phyloP scores from a whole-genome alignment of 1,140 invertebrate genomes.

The Drosophila funebris region DNA sequence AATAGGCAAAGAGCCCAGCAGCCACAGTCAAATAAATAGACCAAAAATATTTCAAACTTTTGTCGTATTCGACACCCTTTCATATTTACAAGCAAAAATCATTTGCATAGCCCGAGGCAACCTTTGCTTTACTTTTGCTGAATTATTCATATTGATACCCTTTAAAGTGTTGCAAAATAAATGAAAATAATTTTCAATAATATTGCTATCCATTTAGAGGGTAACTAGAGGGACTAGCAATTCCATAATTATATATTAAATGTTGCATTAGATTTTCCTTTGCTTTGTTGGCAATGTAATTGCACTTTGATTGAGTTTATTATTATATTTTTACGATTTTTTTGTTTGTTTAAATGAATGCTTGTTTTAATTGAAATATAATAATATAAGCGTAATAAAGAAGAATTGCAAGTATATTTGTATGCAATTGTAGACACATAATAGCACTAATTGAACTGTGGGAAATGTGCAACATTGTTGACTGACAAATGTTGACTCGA shows the following conservation, averaged over 20 bases:
- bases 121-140: background rate
- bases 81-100: constrained; percentile 2
- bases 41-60: constrained; percentile 50
- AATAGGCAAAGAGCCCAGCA: constrained; percentile 9
- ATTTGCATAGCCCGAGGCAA: constrained; percentile 3
- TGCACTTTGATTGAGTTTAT: constrained; percentile 43
- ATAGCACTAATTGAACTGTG: constrained; percentile 42
- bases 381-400: constrained; percentile 26
- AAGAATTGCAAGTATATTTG: constrained; percentile 2
- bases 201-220: background rate
- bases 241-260: constrained; percentile 21
- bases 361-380: constrained; percentile 46
- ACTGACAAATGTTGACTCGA: constrained; percentile 31
- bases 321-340: no score
- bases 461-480: constrained; percentile 36
- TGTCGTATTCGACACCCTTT: background rate
- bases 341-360: constrained; percentile 21
- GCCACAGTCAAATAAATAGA: constrained; percentile 55
- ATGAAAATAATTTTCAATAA: background rate
- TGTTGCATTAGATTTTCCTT: background rate
- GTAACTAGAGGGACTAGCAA: background rate
- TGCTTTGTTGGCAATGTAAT: constrained; percentile 10
- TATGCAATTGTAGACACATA: background rate
- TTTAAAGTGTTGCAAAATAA: no score
- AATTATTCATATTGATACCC: constrained; percentile 9